phyloP scores from a whole-genome alignment of 2,888 invertebrate species.

The Callinectes sapidus region DNA sequence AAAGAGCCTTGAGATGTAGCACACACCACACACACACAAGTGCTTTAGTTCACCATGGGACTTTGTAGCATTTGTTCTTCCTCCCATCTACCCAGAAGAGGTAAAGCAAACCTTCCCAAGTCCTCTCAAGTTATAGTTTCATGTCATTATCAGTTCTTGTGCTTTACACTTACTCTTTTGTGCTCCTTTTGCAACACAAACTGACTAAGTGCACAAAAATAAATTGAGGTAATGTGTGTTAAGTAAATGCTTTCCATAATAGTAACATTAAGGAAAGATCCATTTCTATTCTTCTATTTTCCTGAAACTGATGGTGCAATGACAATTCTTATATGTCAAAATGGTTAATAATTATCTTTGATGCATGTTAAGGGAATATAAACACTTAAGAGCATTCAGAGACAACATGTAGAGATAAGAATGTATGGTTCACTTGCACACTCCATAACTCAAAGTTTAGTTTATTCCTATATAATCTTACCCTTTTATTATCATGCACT shows the following conservation, averaged over 20 bases:
- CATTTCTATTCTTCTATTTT: not conserved
- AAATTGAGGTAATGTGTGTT: too few species aligned
- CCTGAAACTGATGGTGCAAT: not conserved
- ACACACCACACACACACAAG: not conserved
- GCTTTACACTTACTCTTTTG: too few species aligned
- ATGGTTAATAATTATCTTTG: not conserved
- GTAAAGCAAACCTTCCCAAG: too few species aligned
- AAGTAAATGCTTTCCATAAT: too few species aligned
- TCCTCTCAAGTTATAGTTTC: not conserved
- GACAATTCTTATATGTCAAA: not conserved
- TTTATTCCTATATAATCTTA: not conserved
- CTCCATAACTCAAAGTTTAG: not conserved
- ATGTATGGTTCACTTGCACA: not conserved
- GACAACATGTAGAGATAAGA: not conserved
- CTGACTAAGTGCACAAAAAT: too few species aligned
- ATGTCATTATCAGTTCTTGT: not conserved
- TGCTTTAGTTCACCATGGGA: not conserved
- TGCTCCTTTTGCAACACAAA: too few species aligned
- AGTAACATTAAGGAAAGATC: too few species aligned
- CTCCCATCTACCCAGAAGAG: not conserved
- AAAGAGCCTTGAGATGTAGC: not conserved
- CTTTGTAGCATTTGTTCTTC: not conserved
- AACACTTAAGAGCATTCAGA: not conserved
- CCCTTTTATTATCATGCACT: not conserved
- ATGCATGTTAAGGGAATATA: not conserved